phyloP scores from a whole-genome alignment of 2,888 invertebrate genomes.

The Tetheella fluctuosa region DNA sequence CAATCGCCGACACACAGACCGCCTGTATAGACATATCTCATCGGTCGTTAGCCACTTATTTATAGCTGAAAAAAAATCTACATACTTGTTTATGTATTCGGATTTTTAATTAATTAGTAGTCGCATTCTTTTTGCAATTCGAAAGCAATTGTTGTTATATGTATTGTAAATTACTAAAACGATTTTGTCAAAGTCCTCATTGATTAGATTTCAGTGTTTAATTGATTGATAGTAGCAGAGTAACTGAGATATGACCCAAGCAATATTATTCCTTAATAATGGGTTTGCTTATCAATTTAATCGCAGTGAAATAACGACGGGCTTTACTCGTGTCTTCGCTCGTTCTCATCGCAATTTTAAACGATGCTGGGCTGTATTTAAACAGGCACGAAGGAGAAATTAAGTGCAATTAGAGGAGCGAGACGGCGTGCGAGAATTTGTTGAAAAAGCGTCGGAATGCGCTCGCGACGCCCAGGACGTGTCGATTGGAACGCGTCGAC shows the following conservation, averaged over 20 bases:
- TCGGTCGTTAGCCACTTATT: constrained; percentile 15
- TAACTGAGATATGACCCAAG: background rate
- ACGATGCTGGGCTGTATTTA: constrained; percentile 65
- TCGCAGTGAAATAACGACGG: constrained; percentile 19
- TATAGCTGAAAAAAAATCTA: constrained; percentile 4
- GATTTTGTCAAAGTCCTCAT: background rate
- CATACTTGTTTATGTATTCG: constrained; percentile 10
- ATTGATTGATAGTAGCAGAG: background rate
- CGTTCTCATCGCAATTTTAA: constrained; percentile 56
- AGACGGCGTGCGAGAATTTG: constrained; percentile 72
- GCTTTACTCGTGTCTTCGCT: constrained; percentile 31
- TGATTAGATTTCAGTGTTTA: background rate
- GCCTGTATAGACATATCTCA: constrained; percentile 13
- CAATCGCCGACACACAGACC: constrained; percentile 20
- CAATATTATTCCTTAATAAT: background rate
- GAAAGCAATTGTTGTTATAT: background rate
- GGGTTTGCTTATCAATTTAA: constrained; percentile 19
- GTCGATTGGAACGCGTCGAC: constrained; percentile 64
- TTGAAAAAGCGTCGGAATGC: constrained; percentile 71
- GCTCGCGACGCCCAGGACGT: constrained; percentile 61
- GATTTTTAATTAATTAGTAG: background rate
- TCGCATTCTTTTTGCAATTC: background rate
- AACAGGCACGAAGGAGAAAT: constrained; percentile 77
- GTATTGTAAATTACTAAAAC: background rate
- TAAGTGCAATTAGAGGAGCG: constrained; percentile 77